These are phyloP conservation scores for Cecidostiba fungosa DNA, from an alignment of 2,888 invertebrate genomes.

Conservation along the genomic window DNA sequence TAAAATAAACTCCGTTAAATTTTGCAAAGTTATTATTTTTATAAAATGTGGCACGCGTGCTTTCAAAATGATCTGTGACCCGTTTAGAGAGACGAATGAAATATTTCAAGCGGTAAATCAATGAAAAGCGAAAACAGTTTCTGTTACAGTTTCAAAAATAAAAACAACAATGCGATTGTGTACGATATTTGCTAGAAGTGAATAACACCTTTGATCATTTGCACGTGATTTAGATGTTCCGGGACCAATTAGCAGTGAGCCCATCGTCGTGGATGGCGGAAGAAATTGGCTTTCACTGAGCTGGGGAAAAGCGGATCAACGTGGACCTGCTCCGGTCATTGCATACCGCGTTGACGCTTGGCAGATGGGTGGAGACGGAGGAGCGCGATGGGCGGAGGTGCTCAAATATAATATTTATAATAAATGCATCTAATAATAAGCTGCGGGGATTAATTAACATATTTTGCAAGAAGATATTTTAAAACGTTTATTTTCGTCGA, in stretches of 20 bases:
- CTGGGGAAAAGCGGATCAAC: constrained; percentile 89
- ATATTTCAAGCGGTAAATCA: background rate
- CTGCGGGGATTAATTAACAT: background rate
- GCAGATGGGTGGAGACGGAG: constrained; percentile 89
- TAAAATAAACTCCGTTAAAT: background rate
- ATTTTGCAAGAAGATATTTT: constrained; percentile 21
- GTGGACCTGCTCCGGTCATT: constrained; percentile 88
- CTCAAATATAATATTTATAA: constrained; percentile 39
- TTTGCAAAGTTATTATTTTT: background rate
- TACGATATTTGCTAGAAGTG: background rate
- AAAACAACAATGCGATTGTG: background rate
- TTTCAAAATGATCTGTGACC: background rate
- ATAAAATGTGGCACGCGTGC: background rate
- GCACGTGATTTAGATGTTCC: constrained; percentile 86
- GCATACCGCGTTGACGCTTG: constrained; percentile 92
- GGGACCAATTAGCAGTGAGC: constrained; percentile 88
- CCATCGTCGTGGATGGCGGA: constrained; percentile 90
- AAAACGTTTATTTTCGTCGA: background rate
- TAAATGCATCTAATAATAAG: background rate
- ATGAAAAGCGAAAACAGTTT: background rate
- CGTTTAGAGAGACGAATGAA: background rate
- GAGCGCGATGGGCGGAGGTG: constrained; percentile 90
- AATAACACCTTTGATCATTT: constrained; percentile 3
- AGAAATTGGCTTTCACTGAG: constrained; percentile 91
- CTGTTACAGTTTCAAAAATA: background rate